Percentiles rank a stretch among this genome's conserved stretches.
phyloP scores from a whole-genome alignment of 2,113 vertebrate genomes.

The Sphaerodactylus townsendi region DNA sequence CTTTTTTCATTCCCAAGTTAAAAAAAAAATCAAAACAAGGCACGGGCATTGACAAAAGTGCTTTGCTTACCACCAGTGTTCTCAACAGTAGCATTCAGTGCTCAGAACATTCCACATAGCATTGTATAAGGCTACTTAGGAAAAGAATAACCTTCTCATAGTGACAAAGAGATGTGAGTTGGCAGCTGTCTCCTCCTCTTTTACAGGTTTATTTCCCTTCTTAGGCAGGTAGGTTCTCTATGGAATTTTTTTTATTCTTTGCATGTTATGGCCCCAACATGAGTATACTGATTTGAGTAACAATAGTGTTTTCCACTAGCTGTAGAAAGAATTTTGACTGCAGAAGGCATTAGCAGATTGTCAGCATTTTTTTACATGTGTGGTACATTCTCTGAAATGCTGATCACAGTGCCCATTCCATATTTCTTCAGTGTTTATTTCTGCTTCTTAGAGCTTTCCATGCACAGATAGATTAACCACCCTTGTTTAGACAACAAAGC shows the following conservation, averaged over 20 bases:
- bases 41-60: background rate
- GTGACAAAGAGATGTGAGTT: background rate
- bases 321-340: slow-evolving; percentile 38
- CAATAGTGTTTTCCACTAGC: no score
- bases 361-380: slow-evolving; percentile 49
- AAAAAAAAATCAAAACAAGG: background rate
- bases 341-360: slow-evolving; percentile 61
- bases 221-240: no score
- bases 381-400: slow-evolving; percentile 49
- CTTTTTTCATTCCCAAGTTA: background rate
- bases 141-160: background rate
- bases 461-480: slow-evolving; percentile 49
- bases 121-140: background rate
- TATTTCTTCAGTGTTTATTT: slow-evolving; percentile 35
- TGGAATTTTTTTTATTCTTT: no score
- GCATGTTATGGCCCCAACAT: no score
- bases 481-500: slow-evolving; percentile 37
- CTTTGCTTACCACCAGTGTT: background rate
- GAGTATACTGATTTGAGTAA: no score
- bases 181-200: no score
- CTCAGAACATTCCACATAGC: background rate
- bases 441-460: slow-evolving; percentile 32
- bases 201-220: no score
- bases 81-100: background rate
- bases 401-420: slow-evolving; percentile 37